Evolutionary conservation across 2,113 vertebrate genomes (phyloP).

Genomic region (Alligator sinensis): DNA sequence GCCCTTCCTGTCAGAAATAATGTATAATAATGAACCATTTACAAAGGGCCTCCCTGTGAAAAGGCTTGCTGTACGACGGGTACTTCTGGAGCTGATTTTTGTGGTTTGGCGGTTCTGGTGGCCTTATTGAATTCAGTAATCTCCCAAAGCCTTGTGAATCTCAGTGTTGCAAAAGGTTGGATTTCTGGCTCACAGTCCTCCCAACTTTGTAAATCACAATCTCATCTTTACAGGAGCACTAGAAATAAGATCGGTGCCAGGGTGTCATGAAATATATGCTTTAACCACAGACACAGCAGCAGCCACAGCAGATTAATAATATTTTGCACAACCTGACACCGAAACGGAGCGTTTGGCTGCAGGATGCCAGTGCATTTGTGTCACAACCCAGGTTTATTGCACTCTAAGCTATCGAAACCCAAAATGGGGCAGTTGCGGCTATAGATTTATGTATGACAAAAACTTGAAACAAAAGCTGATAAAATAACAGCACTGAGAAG

Average conservation of each 20-base stretch:
- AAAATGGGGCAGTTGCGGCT: background rate
- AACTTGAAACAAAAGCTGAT: constrained; percentile 68
- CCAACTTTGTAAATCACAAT: constrained; percentile 55
- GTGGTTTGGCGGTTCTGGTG: constrained; percentile 54
- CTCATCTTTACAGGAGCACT: constrained; percentile 63
- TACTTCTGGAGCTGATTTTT: constrained; percentile 8
- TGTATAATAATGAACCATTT: too few species aligned
- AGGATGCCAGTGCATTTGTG: constrained; percentile 23
- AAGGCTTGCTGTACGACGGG: constrained; percentile 60
- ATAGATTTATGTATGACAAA: constrained; percentile 25
- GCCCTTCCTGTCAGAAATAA: too few species aligned
- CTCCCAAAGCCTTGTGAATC: constrained; percentile 55
- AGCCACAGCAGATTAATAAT: constrained; percentile 36
- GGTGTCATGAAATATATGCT: constrained; percentile 54
- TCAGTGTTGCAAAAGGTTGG: constrained; percentile 29
- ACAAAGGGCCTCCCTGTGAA: constrained; percentile 38
- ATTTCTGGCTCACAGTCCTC: constrained; percentile 38
- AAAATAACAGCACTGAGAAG: constrained; percentile 54
- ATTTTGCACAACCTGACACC: constrained; percentile 44
- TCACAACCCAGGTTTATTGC: constrained; percentile 17
- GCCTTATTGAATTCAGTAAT: constrained; percentile 43
- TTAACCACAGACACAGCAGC: constrained; percentile 3
- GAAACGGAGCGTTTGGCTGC: constrained; percentile 27
- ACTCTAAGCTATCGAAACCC: background rate
- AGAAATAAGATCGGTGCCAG: constrained; percentile 44